Base-by-base conservation (phyloP, 2,888 invertebrate species). In the Blastobasis adustella region DNA sequence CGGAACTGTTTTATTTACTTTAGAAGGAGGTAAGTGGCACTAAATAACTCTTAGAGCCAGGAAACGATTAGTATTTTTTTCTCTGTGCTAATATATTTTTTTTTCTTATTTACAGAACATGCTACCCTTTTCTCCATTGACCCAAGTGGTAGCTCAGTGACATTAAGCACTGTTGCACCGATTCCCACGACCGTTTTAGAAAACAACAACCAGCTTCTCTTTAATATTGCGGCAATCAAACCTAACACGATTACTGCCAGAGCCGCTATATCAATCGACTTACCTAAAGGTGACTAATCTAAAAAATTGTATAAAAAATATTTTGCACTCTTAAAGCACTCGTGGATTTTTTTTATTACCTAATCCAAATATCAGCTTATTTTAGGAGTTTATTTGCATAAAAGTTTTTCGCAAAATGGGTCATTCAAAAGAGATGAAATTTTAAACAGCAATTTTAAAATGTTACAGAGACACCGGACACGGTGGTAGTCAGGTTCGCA, bases 1-100 rank as follows among this genome's bases (percentile, higher is more conserved):
- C 52, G 62, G 61, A 38, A 66, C 67, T 5, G 75, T 76, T 37
- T 53, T 45, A 9, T 78, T 79, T 58, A 45, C 47, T 37, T 58
- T 79, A 45, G 65, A 65, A 53, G 77, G 74, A 59, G 79, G 79
- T 78, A 59, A 55, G 44, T 8, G 41, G 41, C 41, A 41, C 8
- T 9, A 9, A 8, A 41, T 7, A 9, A 41, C 41, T 41, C 41
- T 41, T 9, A 41, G 4, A 41, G 8, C 45, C 23, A 23, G 23
- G 23, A 23, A 23, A 23, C 23, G 23, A 23, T 23, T 23, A 23
- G 23, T 23, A 23, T 23, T 23, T 23, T n/a, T 23, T 23, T 23
- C 23, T 23, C 23, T 23, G 23, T 23, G 23, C 23, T 23, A 23
- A 23, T 23, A 23, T 23, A 23, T 23, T 23, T 23, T 23, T 23